phyloP scores from a whole-genome alignment of 1,140 invertebrate genomes.

The Orchestia grillus region DNA sequence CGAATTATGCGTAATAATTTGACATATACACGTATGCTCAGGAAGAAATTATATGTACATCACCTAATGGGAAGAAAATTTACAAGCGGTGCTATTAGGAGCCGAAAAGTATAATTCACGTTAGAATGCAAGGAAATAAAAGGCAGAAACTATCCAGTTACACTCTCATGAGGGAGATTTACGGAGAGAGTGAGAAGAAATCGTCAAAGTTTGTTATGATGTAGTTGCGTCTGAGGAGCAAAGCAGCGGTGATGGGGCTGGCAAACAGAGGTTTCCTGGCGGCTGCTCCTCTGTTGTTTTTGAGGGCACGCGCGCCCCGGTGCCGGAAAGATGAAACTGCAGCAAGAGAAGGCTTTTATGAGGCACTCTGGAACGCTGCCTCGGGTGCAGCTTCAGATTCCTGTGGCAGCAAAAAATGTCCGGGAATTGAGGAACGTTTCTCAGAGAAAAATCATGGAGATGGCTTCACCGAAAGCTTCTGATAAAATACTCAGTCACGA shows the following conservation, averaged over 20 bases:
- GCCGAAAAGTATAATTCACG: not conserved
- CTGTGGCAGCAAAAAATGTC: slow-evolving; percentile 19
- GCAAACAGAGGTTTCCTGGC: slow-evolving; percentile 37
- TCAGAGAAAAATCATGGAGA: not conserved
- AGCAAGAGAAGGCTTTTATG: slow-evolving; percentile 55
- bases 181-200: not conserved
- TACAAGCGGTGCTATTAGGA: not conserved
- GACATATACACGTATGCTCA: not conserved
- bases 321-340: slow-evolving; percentile 56
- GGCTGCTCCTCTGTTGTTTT: slow-evolving; percentile 24
- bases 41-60: not conserved
- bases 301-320: not conserved
- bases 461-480: not conserved
- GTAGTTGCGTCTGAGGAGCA: not conserved
- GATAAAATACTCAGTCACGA: not conserved
- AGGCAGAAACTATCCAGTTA: not conserved
- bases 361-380: slow-evolving; percentile 51
- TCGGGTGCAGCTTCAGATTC: slow-evolving; percentile 40
- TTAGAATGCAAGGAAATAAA: not conserved
- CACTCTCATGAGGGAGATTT: not conserved
- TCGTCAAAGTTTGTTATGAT: not conserved
- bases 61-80: not conserved
- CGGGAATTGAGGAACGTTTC: not conserved
- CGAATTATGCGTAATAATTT: not conserved
- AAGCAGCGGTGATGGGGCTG: not conserved